Conservation (phyloP, 2,888 invertebrate species). For the Noctua janthina region DNA sequence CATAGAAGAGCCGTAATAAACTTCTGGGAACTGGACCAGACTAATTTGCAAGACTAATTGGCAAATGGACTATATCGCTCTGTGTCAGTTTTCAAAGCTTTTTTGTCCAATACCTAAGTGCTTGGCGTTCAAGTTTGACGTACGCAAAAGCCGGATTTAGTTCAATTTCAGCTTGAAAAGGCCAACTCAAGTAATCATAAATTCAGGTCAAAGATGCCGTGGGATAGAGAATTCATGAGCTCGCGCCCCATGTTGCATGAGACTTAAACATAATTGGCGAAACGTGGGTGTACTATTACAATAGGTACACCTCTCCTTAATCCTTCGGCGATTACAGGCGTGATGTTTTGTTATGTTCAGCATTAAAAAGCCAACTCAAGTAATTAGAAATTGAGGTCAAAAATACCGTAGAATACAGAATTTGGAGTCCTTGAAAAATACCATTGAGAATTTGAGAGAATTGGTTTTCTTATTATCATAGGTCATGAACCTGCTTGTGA, state of each 20-base stretch:
- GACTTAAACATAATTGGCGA: no score
- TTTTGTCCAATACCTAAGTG: slow-evolving; percentile 34
- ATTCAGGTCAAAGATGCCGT: background rate
- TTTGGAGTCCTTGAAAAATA: background rate
- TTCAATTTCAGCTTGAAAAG: background rate
- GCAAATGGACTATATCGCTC: slow-evolving; percentile 34
- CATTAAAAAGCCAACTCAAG: background rate
- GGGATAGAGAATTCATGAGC: background rate
- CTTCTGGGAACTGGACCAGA: slow-evolving; percentile 18
- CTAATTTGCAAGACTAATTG: slow-evolving; percentile 20
- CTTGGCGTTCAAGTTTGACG: slow-evolving; percentile 27
- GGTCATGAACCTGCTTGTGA: background rate
- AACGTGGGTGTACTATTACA: no score
- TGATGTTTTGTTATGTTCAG: background rate
- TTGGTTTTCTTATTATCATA: background rate
- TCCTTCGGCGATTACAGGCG: no score
- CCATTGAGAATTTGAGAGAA: background rate
- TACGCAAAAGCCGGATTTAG: slow-evolving; percentile 1
- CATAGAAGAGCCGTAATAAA: background rate
- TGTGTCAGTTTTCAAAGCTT: slow-evolving; percentile 32
- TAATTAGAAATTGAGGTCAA: background rate
- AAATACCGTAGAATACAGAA: background rate
- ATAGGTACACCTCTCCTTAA: no score
- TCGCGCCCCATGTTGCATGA: no score
- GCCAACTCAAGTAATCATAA: background rate